These are phyloP conservation scores for Ptilonorhynchus violaceus DNA, from an alignment of 2,113 vertebrate species.

Conservation along the genomic window DNA sequence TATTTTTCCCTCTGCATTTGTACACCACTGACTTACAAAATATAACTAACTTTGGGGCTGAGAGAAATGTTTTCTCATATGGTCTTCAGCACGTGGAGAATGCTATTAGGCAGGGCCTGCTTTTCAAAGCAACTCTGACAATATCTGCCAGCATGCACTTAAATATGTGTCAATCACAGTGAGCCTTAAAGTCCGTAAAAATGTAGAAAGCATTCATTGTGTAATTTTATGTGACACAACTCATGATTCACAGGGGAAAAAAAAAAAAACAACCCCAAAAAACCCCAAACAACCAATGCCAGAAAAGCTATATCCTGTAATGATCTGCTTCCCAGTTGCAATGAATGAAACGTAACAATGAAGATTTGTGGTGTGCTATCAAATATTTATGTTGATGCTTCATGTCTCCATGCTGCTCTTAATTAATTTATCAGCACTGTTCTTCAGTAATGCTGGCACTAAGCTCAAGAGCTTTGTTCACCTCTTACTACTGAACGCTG, in stretches of 20 bases:
- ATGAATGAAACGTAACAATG: not conserved
- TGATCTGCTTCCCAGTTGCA: not conserved
- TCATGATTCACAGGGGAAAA: not conserved
- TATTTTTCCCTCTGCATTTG: not conserved
- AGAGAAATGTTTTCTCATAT: not conserved
- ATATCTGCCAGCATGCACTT: not conserved
- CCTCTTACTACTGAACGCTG: not conserved
- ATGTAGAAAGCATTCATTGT: not conserved
- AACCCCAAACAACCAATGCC: not conserved
- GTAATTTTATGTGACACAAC: not conserved
- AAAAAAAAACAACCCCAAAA: not conserved
- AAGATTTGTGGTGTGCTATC: not conserved
- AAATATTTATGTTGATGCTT: not conserved
- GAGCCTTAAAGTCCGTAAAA: not conserved
- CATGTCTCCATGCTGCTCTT: not conserved
- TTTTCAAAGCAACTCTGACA: not conserved
- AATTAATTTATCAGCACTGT: not conserved
- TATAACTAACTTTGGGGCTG: not conserved
- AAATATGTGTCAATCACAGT: not conserved
- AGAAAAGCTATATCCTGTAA: not conserved
- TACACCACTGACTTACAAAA: not conserved
- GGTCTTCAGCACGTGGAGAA: not conserved
- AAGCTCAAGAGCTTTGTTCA: not conserved
- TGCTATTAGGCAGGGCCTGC: not conserved
- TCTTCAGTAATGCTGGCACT: not conserved